phyloP scores from a whole-genome alignment of 2,113 vertebrate species.

The Phainopepla nitens region DNA sequence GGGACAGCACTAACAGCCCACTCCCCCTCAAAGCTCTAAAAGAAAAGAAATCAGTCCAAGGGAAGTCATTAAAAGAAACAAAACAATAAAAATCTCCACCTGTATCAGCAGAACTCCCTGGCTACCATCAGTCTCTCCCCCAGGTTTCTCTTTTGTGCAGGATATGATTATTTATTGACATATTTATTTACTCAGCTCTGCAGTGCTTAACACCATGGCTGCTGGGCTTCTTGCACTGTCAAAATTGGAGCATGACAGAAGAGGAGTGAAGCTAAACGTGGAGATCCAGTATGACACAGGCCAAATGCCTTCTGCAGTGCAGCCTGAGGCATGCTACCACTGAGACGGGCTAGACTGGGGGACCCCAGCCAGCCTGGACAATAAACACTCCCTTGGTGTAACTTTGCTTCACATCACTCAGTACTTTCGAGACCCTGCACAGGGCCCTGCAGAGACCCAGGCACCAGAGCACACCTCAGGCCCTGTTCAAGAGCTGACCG shows the following conservation, averaged over 20 bases:
- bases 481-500: neutral
- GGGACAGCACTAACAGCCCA: neutral
- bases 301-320: neutral
- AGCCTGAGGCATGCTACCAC: neutral
- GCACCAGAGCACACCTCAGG: neutral
- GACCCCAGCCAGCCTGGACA: neutral
- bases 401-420: neutral
- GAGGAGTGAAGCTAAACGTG: neutral
- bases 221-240: neutral
- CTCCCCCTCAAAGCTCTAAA: neutral
- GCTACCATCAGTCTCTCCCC: neutral
- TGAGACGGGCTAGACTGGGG: neutral
- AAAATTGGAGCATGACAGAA: neutral
- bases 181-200: slow-evolving; percentile 19
- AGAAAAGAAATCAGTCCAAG: neutral
- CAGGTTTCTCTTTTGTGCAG: neutral
- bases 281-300: neutral
- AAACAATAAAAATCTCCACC: slow-evolving; percentile 31
- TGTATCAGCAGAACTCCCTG: slow-evolving; percentile 12
- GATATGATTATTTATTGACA: slow-evolving; percentile 36
- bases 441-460: neutral
- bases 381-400: neutral
- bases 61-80: slow-evolving; percentile 21
- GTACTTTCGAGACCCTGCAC: neutral
- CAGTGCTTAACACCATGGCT: neutral